A percentile compares a stretch with the other conserved stretches of the same genome.
Conservation (phyloP, 2,113 vertebrate genomes). For the Alectura lathami region DNA sequence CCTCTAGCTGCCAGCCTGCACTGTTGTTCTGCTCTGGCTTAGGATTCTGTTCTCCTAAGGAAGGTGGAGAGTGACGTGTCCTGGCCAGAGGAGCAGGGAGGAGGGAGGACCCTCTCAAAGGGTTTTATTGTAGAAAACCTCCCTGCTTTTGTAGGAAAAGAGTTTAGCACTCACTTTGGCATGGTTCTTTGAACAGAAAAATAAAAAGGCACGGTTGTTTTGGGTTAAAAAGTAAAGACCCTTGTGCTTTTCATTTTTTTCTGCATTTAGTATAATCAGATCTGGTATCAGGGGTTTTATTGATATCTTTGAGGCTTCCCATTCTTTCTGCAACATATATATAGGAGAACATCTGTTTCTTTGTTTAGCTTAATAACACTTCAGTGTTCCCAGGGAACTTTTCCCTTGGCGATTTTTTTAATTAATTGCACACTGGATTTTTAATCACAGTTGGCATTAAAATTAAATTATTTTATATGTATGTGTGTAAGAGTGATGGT, state of each 20-base stretch:
- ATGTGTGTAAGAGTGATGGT: not conserved
- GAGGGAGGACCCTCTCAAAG: not conserved
- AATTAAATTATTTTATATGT: not conserved
- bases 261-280: not conserved
- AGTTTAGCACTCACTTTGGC: not conserved
- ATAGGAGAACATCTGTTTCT: not conserved
- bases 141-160: not conserved
- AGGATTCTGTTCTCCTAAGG: not conserved
- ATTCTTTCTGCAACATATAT: not conserved
- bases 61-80: fast-evolving
- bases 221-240: not conserved
- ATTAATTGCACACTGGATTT: not conserved
- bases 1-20: not conserved
- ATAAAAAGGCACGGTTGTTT: not conserved
- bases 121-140: not conserved
- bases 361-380: not conserved
- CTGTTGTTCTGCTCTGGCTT: not conserved
- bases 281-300: not conserved
- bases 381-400: not conserved
- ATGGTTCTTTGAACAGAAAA: not conserved
- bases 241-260: not conserved
- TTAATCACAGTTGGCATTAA: not conserved
- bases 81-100: no score
- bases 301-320: not conserved
- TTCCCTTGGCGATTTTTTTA: not conserved